Evolutionary conservation across 2,113 vertebrate species (phyloP), one percentile per base, ranked within the genome.

Genomic region (Polyodon spathula): DNA sequence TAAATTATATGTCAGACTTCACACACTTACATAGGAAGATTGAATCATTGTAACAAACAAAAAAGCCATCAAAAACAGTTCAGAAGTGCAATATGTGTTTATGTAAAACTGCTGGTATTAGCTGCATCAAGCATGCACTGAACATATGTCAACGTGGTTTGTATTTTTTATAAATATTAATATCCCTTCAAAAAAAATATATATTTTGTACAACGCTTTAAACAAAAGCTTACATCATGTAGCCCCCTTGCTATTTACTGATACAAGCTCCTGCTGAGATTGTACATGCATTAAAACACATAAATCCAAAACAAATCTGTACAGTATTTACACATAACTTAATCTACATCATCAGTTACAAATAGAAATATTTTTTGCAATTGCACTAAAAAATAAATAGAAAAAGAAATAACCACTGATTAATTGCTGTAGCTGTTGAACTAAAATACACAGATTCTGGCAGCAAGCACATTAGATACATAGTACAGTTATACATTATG

Each of bases 261-360:
- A 71, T 73, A 74, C 56, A 69, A 61, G 71, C 74, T 76, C 68
- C 54, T 68, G 67, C 62, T 63, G 55, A 74, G 67, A 63, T 67
- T 73, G 68, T 55, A 73, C 74, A 73, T 74, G 69, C 77, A 75
- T 77, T 73, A 71, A 66, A 73, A 27, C 27, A 27, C 27, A 27
- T 1, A 72, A 67, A 78, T 80, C 70, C 75, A 69, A 76, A 65
- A 75, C 78, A 27, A 65, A 69, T 79, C 70, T 81, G 68, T 82
- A 84, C 80, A 80, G 67, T 69, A 76, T 79, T 76, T 84, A 82
- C 81, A 84, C 73, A 84, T 86, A 89, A 87, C 76, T 76, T 89
- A 86, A 66, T 72, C 71, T 72, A 81, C 64, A 64, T 63, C 3
- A 27, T 2, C 76, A 79, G 76, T 81, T 81, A 81, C 75, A 78